These are phyloP conservation scores for Morinoia aosen DNA, from an alignment of 2,888 invertebrate genomes.

Conservation along the genomic window DNA sequence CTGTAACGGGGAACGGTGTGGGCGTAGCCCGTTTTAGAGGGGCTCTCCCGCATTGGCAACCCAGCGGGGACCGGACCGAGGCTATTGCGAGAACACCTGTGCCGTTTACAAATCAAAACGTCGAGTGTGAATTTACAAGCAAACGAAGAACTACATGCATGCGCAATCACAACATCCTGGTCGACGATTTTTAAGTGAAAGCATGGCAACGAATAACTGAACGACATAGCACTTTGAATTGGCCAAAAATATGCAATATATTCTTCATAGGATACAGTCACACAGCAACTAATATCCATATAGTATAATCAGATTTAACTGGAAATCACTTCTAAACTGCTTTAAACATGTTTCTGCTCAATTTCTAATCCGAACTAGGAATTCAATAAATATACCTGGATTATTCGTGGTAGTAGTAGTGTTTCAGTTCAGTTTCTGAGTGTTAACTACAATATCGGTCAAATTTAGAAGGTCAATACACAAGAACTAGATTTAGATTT, in stretches of 20 bases:
- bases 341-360: too few species aligned
- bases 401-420: too few species aligned
- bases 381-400: too few species aligned
- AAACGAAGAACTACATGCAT: neutral
- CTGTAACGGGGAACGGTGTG: neutral
- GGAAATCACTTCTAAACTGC: too few species aligned
- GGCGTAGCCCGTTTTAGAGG: neutral
- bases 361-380: too few species aligned
- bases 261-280: neutral
- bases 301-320: too few species aligned
- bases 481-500: too few species aligned
- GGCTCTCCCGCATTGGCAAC: neutral
- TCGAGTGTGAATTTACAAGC: neutral
- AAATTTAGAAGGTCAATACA: too few species aligned
- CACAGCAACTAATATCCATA: neutral
- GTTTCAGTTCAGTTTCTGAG: too few species aligned
- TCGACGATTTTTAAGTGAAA: neutral
- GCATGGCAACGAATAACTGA: neutral
- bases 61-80: neutral
- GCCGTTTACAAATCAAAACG: neutral
- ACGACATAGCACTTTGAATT: neutral
- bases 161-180: neutral
- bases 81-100: neutral
- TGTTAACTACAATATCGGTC: too few species aligned
- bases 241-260: neutral